phyloP scores from a whole-genome alignment of 1,140 invertebrate genomes.

The Atta cephalotes region DNA sequence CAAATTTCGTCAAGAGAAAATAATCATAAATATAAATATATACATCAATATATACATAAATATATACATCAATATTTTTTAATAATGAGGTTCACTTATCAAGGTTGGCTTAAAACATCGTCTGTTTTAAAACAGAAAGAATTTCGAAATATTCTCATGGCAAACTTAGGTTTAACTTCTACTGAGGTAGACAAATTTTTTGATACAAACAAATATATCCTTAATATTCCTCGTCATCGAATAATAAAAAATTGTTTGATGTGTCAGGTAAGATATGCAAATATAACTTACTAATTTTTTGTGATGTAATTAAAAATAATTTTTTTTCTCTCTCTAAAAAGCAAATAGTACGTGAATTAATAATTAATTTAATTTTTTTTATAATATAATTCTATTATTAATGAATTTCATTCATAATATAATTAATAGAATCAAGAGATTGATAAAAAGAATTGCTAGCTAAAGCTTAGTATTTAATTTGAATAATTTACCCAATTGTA shows the following conservation, averaged over 20 bases:
- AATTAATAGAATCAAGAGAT: not conserved
- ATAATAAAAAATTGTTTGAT: slow-evolving; percentile 30
- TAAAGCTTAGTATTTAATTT: not conserved
- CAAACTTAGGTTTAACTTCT: slow-evolving; percentile 34
- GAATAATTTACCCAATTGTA: not conserved
- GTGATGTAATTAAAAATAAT: not conserved
- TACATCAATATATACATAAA: not conserved
- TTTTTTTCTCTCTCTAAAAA: not conserved
- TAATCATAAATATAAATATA: slow-evolving; percentile 2
- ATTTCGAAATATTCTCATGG: not conserved
- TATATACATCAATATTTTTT: slow-evolving; percentile 6
- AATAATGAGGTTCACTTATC: not conserved
- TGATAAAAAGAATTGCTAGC: not conserved
- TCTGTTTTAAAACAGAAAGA: not conserved
- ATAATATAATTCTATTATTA: not conserved
- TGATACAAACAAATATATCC: fast-evolving
- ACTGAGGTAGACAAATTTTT: not conserved
- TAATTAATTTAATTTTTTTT: not conserved
- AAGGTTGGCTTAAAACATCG: not conserved
- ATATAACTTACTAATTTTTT: not conserved
- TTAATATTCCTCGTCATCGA: not conserved
- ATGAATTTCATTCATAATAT: not conserved
- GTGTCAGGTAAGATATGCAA: slow-evolving; percentile 23
- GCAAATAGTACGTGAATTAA: not conserved
- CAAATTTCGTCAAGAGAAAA: not conserved